Percentiles rank a stretch among this genome's conserved stretches.
Evolutionary conservation across 2,888 invertebrate species (phyloP).

Genomic region (Meteorus cinctellus): DNA sequence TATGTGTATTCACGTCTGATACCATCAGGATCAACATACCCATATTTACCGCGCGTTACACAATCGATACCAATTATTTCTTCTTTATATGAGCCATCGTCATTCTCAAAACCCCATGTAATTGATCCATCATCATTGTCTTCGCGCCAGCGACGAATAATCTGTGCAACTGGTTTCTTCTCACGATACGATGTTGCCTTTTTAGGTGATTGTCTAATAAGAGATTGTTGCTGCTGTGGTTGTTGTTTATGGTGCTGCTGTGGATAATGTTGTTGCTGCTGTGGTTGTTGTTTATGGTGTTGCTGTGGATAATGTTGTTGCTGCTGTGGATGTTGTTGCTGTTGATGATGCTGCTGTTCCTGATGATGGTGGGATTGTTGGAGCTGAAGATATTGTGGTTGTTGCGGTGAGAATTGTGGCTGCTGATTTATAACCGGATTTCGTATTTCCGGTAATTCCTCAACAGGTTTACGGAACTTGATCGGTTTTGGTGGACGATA

Average conservation of each 20-base stretch:
- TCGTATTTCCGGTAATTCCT: constrained; percentile 54
- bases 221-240: constrained; percentile 30
- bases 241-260: not conserved
- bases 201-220: constrained; percentile 43
- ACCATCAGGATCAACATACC: constrained; percentile 89
- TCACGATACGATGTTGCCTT: constrained; percentile 64
- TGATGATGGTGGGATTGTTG: not conserved
- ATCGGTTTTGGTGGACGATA: constrained; percentile 59
- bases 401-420: constrained; percentile 40
- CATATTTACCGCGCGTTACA: constrained; percentile 85
- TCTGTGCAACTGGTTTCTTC: constrained; percentile 80
- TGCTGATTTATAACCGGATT: constrained; percentile 44
- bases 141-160: constrained; percentile 78
- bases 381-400: not conserved
- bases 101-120: constrained; percentile 92
- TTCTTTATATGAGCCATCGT: constrained; percentile 90
- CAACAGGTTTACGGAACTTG: constrained; percentile 59
- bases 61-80: constrained; percentile 87
- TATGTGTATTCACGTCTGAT: constrained; percentile 87
- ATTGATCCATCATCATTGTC: constrained; percentile 86
- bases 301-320: not conserved
- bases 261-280: not conserved
- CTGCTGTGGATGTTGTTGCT: constrained; percentile 14
- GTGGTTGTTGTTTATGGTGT: not conserved
- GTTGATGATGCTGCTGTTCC: not conserved